Evolutionary conservation across 2,888 invertebrate genomes (phyloP), one percentile per base, ranked within the genome.

Genomic region (Aspidapion aeneum): DNA sequence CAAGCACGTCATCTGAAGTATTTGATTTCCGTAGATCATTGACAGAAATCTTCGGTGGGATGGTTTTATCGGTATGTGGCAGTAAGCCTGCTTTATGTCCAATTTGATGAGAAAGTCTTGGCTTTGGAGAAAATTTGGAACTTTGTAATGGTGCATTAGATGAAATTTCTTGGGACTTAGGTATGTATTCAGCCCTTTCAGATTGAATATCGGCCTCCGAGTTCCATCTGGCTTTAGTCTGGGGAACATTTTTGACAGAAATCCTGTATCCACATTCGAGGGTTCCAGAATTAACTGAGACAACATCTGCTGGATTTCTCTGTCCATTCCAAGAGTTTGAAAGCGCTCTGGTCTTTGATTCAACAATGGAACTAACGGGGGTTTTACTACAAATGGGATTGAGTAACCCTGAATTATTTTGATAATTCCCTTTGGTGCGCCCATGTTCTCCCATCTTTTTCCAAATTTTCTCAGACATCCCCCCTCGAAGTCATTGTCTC

Each of bases 1-100:
- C 1, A 67, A 61, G 57, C 69, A 64, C 1, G 69, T 66, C 64
- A 69, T 65, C 9, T 67, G 63, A 17, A 58, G 62, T n/a, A 64
- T 58, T 19, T 55, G 22, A 2, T 48, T 55, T 35, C 56, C 12
- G 63, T 67, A 52, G n/a, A 64, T 48, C 18, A 67, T 21, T 9
- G 60, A 64, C 16, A 67, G 60, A 51, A 67, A 68, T 50, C 57
- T 64, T 54, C 63, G 63, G 49, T 67, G 62, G 7, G n/a, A n/a
- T 12, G 18, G 16, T 50, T 63, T 65, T 59, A 67, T 61, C 18
- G 63, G 68, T 35, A 57, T 66, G 68, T 21, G 66, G 65, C n/a
- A n/a, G n/a, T n/a, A n/a, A n/a, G n/a, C n/a, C n/a, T n/a, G n/a
- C n/a, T n/a, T n/a, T n/a, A n/a, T n/a, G n/a, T n/a, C n/a, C n/a